Conservation (phyloP, 2,888 invertebrate species). For the Stenolophus ochropezus region DNA sequence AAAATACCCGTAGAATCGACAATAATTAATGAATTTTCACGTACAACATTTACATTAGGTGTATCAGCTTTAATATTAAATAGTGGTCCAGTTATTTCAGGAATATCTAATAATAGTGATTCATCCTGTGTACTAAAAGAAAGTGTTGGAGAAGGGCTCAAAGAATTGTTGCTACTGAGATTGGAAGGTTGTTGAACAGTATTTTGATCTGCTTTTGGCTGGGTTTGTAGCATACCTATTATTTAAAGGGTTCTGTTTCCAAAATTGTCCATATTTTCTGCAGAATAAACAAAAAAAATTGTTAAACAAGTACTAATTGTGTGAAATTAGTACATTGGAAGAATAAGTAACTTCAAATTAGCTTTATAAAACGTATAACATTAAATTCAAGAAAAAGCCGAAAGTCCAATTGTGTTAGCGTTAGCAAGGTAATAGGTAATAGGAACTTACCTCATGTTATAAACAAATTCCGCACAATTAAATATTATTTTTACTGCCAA, state of each 20-base stretch:
- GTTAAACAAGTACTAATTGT: neutral
- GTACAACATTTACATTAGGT: neutral
- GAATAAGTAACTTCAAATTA: neutral
- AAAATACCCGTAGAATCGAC: neutral
- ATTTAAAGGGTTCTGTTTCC: neutral
- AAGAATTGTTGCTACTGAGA: neutral
- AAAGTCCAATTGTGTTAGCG: neutral
- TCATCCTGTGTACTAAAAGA: neutral
- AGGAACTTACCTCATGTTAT: neutral
- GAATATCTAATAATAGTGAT: neutral
- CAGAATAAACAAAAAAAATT: neutral
- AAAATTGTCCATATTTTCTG: neutral
- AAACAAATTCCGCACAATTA: neutral
- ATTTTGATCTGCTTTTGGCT: neutral
- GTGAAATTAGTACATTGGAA: neutral
- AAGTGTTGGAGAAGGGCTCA: neutral
- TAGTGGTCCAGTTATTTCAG: neutral
- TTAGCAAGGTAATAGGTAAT: neutral
- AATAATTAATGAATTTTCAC: neutral
- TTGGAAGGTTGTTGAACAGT: neutral
- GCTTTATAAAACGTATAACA: neutral
- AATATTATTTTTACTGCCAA: neutral
- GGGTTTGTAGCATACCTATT: neutral
- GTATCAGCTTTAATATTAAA: neutral
- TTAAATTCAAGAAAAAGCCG: neutral